Evolutionary conservation across 2,888 invertebrate genomes (phyloP).

Genomic region (Antitype chi): DNA sequence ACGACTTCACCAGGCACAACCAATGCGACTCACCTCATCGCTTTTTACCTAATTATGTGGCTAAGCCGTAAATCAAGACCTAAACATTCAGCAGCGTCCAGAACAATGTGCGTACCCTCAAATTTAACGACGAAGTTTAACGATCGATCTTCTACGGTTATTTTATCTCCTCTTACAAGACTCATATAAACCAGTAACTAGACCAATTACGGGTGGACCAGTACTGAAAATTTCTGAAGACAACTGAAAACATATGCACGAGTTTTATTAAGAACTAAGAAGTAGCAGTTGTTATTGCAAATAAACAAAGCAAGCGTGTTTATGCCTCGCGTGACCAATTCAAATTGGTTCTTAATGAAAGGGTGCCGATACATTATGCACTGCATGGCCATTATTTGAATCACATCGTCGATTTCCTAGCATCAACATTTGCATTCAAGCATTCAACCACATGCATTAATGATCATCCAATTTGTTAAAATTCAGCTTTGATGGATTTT

Average conservation of each 20-base stretch:
- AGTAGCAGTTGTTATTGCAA: background rate
- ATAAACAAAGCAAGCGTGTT: constrained; percentile 11
- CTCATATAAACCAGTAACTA: constrained; percentile 31
- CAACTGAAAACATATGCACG: constrained; percentile 1
- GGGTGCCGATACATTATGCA: constrained; percentile 21
- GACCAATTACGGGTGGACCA: constrained; percentile 30
- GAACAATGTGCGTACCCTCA: constrained; percentile 17
- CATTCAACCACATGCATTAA: background rate
- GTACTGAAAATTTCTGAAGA: constrained; percentile 23
- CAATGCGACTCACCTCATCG: constrained; percentile 53
- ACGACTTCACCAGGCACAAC: constrained; percentile 75
- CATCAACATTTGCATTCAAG: constrained; percentile 17
- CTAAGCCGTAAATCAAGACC: constrained; percentile 28
- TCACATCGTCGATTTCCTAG: constrained; percentile 6
- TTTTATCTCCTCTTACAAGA: constrained; percentile 30
- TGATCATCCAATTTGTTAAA: background rate
- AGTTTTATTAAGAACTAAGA: constrained; percentile 1
- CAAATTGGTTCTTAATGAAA: constrained; percentile 17
- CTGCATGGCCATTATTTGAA: constrained; percentile 8
- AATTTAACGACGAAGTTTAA: constrained; percentile 20
- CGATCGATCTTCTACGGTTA: constrained; percentile 17
- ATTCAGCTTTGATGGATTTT: background rate
- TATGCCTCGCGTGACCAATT: constrained; percentile 23
- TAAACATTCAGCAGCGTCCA: background rate
- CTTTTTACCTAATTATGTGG: constrained; percentile 47